Base-by-base conservation (phyloP, 2,113 vertebrate genomes). In the Apteryx owenii region DNA sequence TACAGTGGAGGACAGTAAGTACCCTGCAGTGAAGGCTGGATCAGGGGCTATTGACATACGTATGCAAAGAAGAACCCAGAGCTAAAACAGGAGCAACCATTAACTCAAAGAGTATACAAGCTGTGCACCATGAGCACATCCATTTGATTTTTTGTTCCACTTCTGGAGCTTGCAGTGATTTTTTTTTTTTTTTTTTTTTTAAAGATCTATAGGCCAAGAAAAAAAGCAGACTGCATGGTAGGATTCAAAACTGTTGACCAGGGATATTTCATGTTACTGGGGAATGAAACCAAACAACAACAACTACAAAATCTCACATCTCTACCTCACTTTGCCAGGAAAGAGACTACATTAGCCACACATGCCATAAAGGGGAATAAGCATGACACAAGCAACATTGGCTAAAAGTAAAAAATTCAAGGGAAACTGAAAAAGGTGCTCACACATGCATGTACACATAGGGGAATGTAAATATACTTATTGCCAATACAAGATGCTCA, bases 21-120 rank as follows among this genome's bases (percentile, higher is more conserved):
- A 31, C 5, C 0, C 0, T 40, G 5, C 14, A 65, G 9, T 28
- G 18, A 79, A 61, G 46, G 31, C 4, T 58, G 58, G 15, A 48
- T 69, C 28, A 60, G 18, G 13, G 16, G 33, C 9, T 58, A 62
- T 25, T 28, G 25, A n/a, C 25, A 23, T 16, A 46, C 3, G 5
- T 4, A 58, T 29, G 17, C 26, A 77, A 87, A 87, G 17, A 61
- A 69, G 56, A 64, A 48, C 2, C 10, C 44, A 13, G 12, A 83
- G 16, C 28, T 80, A 54, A 76, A 88, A 38, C 2, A 69, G 19
- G 26, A 81, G 11, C 75, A 84, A 40, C 3, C 10, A 20, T 36
- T 66, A 64, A 36, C 25, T 75, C 23, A 77, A 56, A 66, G 8
- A 7, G 2, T n/a, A 33, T 28, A 58, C 15, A 42, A 68, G 36